A percentile compares a stretch with the other conserved stretches of the same genome.
These are phyloP conservation scores for Halcyon badia DNA, from an alignment of 2,797 vertebrate genomes.

Conservation along the genomic window DNA sequence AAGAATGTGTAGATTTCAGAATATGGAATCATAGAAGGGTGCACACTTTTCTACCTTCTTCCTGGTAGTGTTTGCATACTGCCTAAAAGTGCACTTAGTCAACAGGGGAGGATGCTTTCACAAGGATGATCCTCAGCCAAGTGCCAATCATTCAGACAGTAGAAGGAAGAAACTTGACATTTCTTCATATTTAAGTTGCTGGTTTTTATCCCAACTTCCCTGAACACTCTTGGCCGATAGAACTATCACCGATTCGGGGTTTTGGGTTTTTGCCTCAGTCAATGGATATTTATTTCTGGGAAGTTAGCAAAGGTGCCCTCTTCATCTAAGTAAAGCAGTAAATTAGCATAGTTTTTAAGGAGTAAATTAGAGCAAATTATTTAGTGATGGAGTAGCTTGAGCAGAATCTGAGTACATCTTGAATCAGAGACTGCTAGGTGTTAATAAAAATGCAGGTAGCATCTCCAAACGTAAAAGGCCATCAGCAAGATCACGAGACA, in stretches of 20 bases:
- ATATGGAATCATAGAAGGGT: background rate
- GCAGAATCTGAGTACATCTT: background rate
- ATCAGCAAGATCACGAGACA: background rate
- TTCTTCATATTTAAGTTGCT: background rate
- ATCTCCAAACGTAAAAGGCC: background rate
- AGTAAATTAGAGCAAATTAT: constrained; percentile 15
- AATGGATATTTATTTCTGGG: background rate
- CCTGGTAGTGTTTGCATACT: background rate
- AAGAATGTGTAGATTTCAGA: background rate
- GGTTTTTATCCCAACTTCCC: background rate
- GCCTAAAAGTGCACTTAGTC: background rate
- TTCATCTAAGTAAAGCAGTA: background rate
- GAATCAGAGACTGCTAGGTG: background rate
- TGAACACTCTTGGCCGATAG: background rate
- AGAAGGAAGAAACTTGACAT: background rate
- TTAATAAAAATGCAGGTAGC: constrained; percentile 23
- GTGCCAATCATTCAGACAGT: background rate
- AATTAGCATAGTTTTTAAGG: constrained; percentile 4
- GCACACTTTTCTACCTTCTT: background rate
- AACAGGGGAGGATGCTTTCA: background rate
- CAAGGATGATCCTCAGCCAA: background rate
- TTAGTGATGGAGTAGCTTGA: constrained; percentile 6
- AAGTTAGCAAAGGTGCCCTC: background rate
- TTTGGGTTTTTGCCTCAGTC: background rate
- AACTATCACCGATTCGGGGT: background rate